A percentile compares a stretch with the other conserved stretches of the same genome.
These are phyloP conservation scores for Ganaspis brasiliensis DNA, from an alignment of 2,888 invertebrate species.

Conservation along the genomic window DNA sequence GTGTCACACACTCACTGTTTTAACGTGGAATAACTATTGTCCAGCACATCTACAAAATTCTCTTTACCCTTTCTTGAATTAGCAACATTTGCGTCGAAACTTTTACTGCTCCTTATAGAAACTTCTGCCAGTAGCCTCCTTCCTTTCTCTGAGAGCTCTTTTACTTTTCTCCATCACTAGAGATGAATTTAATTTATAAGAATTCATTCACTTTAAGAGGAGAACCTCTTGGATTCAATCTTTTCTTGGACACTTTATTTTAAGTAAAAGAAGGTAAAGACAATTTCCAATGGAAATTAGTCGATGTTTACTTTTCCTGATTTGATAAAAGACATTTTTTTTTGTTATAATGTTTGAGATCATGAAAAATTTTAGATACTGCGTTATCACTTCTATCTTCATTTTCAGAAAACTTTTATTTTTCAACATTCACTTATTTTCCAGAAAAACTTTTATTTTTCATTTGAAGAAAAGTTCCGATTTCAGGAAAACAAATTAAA, in stretches of 20 bases:
- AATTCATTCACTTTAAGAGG: slow-evolving; percentile 21
- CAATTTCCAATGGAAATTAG: background rate
- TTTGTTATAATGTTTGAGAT: background rate
- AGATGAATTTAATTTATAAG: slow-evolving; percentile 39
- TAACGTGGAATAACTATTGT: slow-evolving; percentile 7
- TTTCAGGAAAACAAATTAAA: background rate
- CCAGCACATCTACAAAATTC: background rate
- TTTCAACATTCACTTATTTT: no score
- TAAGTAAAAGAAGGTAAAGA: background rate
- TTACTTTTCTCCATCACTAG: slow-evolving; percentile 11
- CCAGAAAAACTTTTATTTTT: no score
- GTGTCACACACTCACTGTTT: slow-evolving; percentile 26
- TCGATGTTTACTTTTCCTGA: no score
- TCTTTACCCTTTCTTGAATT: slow-evolving; percentile 25
- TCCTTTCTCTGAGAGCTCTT: background rate
- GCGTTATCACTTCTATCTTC: no score
- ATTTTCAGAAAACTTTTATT: no score
- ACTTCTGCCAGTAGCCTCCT: slow-evolving; percentile 1
- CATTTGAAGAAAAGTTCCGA: no score
- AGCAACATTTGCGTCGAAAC: background rate
- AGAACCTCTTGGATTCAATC: background rate
- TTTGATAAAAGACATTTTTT: background rate
- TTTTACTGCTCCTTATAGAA: slow-evolving; percentile 16
- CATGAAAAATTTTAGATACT: background rate
- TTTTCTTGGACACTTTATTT: background rate